These are phyloP conservation scores for Pterois miles DNA, from an alignment of 2,797 vertebrate genomes.

Conservation along the genomic window DNA sequence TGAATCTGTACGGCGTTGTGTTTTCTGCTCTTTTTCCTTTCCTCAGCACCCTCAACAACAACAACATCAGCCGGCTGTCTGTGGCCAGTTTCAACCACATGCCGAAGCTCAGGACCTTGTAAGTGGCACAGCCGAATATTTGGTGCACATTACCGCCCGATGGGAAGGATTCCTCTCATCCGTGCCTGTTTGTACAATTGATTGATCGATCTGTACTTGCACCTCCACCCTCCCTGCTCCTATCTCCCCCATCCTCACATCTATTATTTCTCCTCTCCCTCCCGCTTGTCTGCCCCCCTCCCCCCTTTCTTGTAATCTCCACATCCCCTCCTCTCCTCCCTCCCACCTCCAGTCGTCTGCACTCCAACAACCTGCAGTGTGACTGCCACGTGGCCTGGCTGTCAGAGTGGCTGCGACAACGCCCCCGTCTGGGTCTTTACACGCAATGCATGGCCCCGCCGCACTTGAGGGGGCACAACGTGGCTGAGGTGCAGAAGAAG, in stretches of 20 bases:
- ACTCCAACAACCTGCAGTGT: slow-evolving; percentile 97
- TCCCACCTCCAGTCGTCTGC: slow-evolving; percentile 87
- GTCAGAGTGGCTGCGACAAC: slow-evolving; percentile 96
- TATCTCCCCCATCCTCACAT: slow-evolving; percentile 11
- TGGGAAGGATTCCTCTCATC: slow-evolving; percentile 23
- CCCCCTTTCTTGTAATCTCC: not conserved
- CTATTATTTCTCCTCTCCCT: slow-evolving; percentile 13
- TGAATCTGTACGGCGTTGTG: not conserved
- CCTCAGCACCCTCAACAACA: slow-evolving; percentile 97
- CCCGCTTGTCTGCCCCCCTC: not conserved
- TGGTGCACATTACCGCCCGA: not conserved
- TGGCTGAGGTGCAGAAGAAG: slow-evolving; percentile 96
- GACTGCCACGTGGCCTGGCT: slow-evolving; percentile 98
- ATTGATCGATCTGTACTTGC: slow-evolving; percentile 49
- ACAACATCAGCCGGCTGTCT: slow-evolving; percentile 96
- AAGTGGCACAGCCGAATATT: slow-evolving; percentile 77
- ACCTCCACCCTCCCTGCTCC: slow-evolving; percentile 8
- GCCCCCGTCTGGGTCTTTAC: slow-evolving; percentile 95
- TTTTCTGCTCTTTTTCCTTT: slow-evolving; percentile 43
- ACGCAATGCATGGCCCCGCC: slow-evolving; percentile 96
- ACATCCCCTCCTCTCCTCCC: not conserved
- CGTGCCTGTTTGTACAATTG: slow-evolving; percentile 29
- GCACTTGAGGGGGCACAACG: slow-evolving; percentile 94
- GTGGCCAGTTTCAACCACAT: slow-evolving; percentile 99
- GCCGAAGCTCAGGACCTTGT: slow-evolving; percentile 99